These are phyloP conservation scores for Hemicordylus capensis DNA, from an alignment of 2,113 vertebrate species.

Conservation along the genomic window DNA sequence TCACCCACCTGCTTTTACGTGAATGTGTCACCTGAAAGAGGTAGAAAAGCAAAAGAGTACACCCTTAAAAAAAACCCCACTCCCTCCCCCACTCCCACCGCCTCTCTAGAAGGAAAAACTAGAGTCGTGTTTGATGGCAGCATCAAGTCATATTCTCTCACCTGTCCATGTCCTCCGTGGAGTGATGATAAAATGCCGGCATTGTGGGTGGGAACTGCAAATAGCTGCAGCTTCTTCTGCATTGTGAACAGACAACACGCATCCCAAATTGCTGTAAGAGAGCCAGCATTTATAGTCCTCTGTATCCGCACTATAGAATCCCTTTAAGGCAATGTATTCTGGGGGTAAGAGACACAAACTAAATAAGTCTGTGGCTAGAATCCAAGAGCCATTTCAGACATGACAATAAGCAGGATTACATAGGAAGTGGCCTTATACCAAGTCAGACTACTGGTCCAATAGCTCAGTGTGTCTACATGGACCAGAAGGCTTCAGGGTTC, in stretches of 20 bases:
- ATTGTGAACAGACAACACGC: constrained; percentile 83
- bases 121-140: neutral
- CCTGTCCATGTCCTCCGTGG: constrained; percentile 86
- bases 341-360: constrained; percentile 20
- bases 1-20: neutral
- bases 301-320: constrained; percentile 75
- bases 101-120: neutral
- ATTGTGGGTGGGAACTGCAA: constrained; percentile 82
- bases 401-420: too few relatives aligned
- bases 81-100: too few relatives aligned
- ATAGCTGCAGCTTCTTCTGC: constrained; percentile 81
- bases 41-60: too few relatives aligned
- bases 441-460: too few relatives aligned
- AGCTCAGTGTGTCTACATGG: too few relatives aligned
- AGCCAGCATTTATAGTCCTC: constrained; percentile 88
- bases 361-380: neutral
- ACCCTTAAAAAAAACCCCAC: too few relatives aligned
- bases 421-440: too few relatives aligned
- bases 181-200: constrained; percentile 82
- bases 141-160: constrained; percentile 55
- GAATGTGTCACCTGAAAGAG: neutral
- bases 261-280: constrained; percentile 87
- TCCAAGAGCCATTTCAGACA: neutral
- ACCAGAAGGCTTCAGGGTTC: too few relatives aligned
- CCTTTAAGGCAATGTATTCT: constrained; percentile 83